Base-by-base conservation (phyloP, 1,140 invertebrate species). In the Plectrocnemia conspersa region DNA sequence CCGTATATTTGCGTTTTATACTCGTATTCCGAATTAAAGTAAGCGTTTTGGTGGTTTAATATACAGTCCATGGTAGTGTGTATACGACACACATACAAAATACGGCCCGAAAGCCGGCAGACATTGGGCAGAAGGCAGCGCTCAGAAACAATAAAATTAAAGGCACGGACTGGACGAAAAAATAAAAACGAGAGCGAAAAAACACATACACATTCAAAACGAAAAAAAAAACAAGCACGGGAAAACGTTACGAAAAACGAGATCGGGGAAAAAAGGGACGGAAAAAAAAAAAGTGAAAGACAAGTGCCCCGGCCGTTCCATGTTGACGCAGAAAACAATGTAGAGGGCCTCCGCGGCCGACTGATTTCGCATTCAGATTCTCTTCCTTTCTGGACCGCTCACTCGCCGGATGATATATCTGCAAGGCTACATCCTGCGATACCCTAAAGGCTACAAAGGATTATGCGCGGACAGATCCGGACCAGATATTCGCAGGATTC, bases 301-400 rank as follows among this genome's bases (percentile, higher is more conserved):
- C 58, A 60, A 60, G 54, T 60, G 58, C 36, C 54, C 46, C 58
- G 58, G 48, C 58, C 58, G 58, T 59, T 59, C 29, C 58, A 56
- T 60, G 58, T 60, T 56, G 53, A 56, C 53, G 53, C 53, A 50
- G 38, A 52, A 59, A 56, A 59, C 58, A 60, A 60, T 60, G 57
- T 58, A 52, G 46, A 13, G 23, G 45, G 48, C 18, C 42, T 44
- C 33, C 55, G 27, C 27, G 13, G 55, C 45, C 52, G 49, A 46
- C 58, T 56, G 59, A 61, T 61, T 61, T 61, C 59, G 54, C 54
- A 61, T 61, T 61, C 59, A 61, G 59, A 61, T 61, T 61, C 54
- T 45, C 35, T 25, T 25, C 35, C 45, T 59, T 45, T 42, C 49
- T 44, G 53, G 52, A 53, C 56, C 53, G 50, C 44, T 58, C 49